Base-by-base conservation (phyloP, 2,797 vertebrate species). In the Cyprinella venusta region DNA sequence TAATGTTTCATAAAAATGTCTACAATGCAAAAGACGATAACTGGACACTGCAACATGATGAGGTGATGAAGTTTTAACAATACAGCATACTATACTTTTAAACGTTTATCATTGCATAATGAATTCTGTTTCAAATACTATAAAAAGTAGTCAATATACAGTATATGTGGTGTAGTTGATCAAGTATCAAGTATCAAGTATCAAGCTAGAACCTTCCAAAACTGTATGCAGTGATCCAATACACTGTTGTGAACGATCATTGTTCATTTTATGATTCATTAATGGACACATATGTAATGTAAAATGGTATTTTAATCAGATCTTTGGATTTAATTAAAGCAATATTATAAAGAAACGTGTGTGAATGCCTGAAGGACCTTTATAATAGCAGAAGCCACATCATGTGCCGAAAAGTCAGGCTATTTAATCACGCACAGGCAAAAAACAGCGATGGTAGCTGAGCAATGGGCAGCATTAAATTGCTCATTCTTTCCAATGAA, bases 401-500 rank as follows among this genome's bases (percentile, higher is more conserved):
- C 30, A 19, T 3, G 16, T 21, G 40, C 8, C 3, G 0, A 12
- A 50, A 82, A 75, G 45, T 82, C 61, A 30, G 1, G 33, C n/a
- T 21, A 64, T 65, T 74, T 26, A 65, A 67, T 76, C 61, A 75
- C 1, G 0, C 45, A 64, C 40, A 10, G 26, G 40, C 48, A 61
- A 75, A 75, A 63, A 74, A 48, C 63, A 30, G 16, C 15, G 33
- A 64, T 21, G 36, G 80, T 68, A 77, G 52, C 81, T 18, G 40
- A 50, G 81, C 81, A 83, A 82, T 63, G 4, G 36, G 4, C 5
- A 59, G 52, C 30, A 40, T 45, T 68, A 59, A 77, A 30, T 9
- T 30, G 42, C 81, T 69, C 38, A 24, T 61, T 69, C 18, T 68
- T 76, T 76, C 48, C 65, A 33, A 33, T 33, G 30, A 33, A 33